Evolutionary conservation across 2,888 invertebrate species (phyloP), one percentile per base, ranked within the genome.

Genomic region (Calliopum simillimum): DNA sequence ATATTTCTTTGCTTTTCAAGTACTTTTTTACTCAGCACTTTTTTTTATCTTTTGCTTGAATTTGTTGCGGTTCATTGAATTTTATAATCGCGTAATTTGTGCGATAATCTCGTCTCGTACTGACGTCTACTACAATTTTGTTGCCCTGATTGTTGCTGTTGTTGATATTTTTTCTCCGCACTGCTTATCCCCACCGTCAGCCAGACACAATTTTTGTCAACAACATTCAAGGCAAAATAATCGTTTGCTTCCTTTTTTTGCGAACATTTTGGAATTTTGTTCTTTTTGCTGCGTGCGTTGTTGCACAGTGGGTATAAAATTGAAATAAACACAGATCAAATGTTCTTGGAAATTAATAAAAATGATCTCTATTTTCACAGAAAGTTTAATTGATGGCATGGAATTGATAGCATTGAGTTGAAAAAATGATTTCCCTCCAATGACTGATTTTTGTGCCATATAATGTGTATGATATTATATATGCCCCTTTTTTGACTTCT

Each of bases 181-280:
- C 58, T 21, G 67, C 46, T 49, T 33, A 33, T 33, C 33, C 33
- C 8, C 33, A 72, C 74, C 46, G 74, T 74, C 67, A 58, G 4
- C 19, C 55, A n/a, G 61, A 13, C 49, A 43, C 49, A 51, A 33
- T 49, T 68, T 66, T 68, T 56, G 66, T 43, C 61, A 62, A 43
- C 65, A 43, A 46, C 63, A 66, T 49, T 25, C n/a, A 61, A 33
- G 33, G 49, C 55, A 67, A 46, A 64, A 56, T 62, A 55, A 68
- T 47, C 56, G 41, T 51, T 62, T 23, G 59, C 62, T 66, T 67
- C 49, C 65, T 73, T 51, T 65, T 44, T 33, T 11, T n/a, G 23
- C 25, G 25, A 41, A 13, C 14, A 6, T 64, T 33, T 33, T 19
- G 51, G 51, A 55, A 19, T 63, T 62, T 63, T 56, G 23, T 53